Evolutionary conservation across 2,888 invertebrate species (phyloP), one percentile per base, ranked within the genome.

Genomic region (Antitype chi): DNA sequence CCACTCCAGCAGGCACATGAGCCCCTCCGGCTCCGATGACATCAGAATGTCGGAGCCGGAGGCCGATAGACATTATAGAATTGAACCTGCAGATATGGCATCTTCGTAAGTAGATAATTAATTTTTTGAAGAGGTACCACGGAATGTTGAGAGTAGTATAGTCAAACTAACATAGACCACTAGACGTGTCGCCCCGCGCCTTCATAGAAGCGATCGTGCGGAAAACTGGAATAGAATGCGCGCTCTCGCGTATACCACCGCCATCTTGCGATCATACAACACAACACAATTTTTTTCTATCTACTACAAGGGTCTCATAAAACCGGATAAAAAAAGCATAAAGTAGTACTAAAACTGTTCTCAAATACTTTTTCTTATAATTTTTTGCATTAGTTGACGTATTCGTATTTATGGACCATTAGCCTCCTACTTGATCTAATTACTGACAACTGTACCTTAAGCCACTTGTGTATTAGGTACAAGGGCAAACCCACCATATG

Each of bases 1-100:
- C 93, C 98, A 99, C 94, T 98, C 98, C 88, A 97, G 97, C 82
- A 97, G 98, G 38, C 98, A 98, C 95, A 98, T 98, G 98, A 99
- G 98, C 92, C 99, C 99, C 70, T 98, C 98, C 88, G 99, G 98
- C 81, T 99, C 99, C 28, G 99, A 99, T 93, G 99, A 99, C 91
- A 98, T 99, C 92, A 96, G 98, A 87, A 98, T 98, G 97, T 98
- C 99, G 76, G 99, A 99, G 95, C 98, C 98, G 71, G 99, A 99
- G 94, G 98, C 98, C 72, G 99, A 99, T 94, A 97, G 99, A 76
- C 98, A 98, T 95, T 98, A 98, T 95, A 97, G 98, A 96, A 97
- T 98, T 95, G 99, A 99, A 73, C 92, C 97, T 97, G 93, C 91
- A 15, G 96, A 96, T 57, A 93, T 95, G 74, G 92, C 94, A 62